Evolutionary conservation across 92 coral and sea anemone species (phyloP), one percentile per base, ranked within the genome.

Genomic region (Parazoanthus atlanticus): DNA sequence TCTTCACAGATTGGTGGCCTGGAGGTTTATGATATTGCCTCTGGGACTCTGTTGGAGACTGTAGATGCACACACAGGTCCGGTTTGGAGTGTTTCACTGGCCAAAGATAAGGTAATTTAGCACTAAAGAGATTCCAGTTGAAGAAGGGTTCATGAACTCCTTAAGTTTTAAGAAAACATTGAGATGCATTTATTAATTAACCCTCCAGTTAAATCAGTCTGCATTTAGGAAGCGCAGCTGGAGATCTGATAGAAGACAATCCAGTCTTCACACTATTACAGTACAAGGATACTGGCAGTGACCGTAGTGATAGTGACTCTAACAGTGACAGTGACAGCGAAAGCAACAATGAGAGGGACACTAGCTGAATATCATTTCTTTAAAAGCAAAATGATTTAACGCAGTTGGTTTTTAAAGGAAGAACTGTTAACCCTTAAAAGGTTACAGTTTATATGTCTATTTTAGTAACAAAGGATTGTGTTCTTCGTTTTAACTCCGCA

Each of bases 11-110:
- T 88, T 38, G 99, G 99, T n/a, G 92, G 92, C 64, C 89, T 97
- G 13, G 98, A 94, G 92, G 88, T 97, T 31, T 97, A 90, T 81
- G 97, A 97, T 81, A 90, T 97, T 36, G 93, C 97, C 21, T 94
- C 99, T 43, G 99, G 99, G 17, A 88, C 74, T 46, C 93, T 97
- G 16, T 86, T 97, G 67, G 99, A 97, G 92, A 86, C 94, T 36
- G 98, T 97, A 1, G 98, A 94, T 76, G 99, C 99, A 28, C 99
- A 97, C 43, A 91, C 91, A 29, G 99, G 99, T 36, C 97, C 99
- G 12, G 95, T 97, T 52, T 97, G 99, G 99, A 90, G 95, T 49
- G 69, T 97, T 66, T 88, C 97, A n/a, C 66, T 95, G 36, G 97
- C 98, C 29, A 88, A 94, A 30, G 99, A 97, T 84, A 97, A 94